These are phyloP conservation scores for Coleophora flavipennella DNA, from an alignment of 2,888 invertebrate genomes.

Conservation along the genomic window DNA sequence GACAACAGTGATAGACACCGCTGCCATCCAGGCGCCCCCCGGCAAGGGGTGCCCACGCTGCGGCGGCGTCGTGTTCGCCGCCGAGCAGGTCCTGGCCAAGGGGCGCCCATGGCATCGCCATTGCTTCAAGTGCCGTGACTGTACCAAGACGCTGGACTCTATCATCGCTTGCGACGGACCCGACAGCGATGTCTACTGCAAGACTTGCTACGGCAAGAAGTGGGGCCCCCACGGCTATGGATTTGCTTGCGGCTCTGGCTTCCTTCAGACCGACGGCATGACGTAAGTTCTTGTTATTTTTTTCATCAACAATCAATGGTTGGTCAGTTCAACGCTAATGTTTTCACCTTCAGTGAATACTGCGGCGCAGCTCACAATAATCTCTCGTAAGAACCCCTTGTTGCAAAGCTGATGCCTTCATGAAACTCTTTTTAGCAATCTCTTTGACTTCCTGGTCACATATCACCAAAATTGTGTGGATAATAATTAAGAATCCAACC, in stretches of 20 bases:
- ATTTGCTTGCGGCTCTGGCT: conserved; percentile 95
- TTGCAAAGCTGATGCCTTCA: too few relatives aligned
- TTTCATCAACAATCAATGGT: too few relatives aligned
- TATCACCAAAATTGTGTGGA: too few relatives aligned
- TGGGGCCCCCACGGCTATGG: conserved; percentile 98
- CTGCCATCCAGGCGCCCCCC: conserved; percentile 83
- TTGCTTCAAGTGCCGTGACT: conserved; percentile 94
- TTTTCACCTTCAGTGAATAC: too few relatives aligned
- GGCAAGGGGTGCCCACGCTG: conserved; percentile 93
- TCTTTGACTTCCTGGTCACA: too few relatives aligned
- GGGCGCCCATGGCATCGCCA: conserved; percentile 94
- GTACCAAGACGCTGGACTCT: conserved; percentile 94
- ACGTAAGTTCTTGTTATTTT: conserved; percentile 71
- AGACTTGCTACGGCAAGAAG: conserved; percentile 97
- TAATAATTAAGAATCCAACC: too few relatives aligned
- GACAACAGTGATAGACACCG: conserved; percentile 85
- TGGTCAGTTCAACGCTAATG: too few relatives aligned
- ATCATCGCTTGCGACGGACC: conserved; percentile 97
- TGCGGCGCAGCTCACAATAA: too few relatives aligned
- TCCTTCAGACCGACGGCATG: conserved; percentile 92
- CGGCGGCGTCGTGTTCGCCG: conserved; percentile 92
- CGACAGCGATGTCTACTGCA: conserved; percentile 94
- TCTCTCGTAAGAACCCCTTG: too few relatives aligned
- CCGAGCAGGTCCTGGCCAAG: conserved; percentile 94
- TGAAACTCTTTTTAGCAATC: too few relatives aligned